Percentiles rank a stretch among this genome's conserved stretches.
phyloP scores from a whole-genome alignment of 1,140 invertebrate genomes.

The Laupala kohalensis region DNA sequence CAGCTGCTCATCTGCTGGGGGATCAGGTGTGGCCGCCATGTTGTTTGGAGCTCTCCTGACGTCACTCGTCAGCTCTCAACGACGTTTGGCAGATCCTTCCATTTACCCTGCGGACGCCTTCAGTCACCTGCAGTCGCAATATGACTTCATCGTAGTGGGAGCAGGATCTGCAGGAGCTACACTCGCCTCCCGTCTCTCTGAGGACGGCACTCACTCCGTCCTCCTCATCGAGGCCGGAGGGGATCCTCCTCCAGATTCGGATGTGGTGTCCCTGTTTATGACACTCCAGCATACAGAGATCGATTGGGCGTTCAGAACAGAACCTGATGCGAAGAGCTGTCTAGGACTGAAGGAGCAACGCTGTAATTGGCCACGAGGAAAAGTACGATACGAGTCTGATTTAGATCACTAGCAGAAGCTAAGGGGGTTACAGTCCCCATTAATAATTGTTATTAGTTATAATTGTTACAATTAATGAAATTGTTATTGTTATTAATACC shows the following conservation, averaged over 20 bases:
- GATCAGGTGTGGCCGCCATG: background rate
- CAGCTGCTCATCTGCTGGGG: background rate
- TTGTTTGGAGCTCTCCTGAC: background rate
- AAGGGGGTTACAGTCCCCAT: too few species aligned
- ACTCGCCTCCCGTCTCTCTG: conserved; percentile 34
- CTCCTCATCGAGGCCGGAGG: conserved; percentile 68
- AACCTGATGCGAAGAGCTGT: conserved; percentile 31
- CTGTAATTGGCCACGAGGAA: conserved; percentile 48
- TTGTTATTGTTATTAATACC: too few species aligned
- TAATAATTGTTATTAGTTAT: too few species aligned
- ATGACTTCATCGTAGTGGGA: conserved; percentile 28
- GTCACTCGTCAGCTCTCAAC: background rate
- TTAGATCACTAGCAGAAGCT: too few species aligned
- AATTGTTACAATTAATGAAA: too few species aligned
- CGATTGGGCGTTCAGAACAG: conserved; percentile 40
- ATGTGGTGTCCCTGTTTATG: conserved; percentile 27
- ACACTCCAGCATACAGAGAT: conserved; percentile 24
- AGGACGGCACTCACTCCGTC: conserved; percentile 49
- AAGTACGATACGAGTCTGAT: conserved; percentile 24
- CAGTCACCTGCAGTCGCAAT: background rate
- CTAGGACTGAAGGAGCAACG: conserved; percentile 23
- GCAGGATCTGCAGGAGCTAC: conserved; percentile 39
- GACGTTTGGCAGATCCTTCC: background rate
- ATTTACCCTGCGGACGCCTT: background rate
- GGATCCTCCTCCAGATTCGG: conserved; percentile 67